Evolutionary conservation across 2,113 vertebrate genomes (phyloP), one percentile per base, ranked within the genome.

Genomic region (Bubo bubo): DNA sequence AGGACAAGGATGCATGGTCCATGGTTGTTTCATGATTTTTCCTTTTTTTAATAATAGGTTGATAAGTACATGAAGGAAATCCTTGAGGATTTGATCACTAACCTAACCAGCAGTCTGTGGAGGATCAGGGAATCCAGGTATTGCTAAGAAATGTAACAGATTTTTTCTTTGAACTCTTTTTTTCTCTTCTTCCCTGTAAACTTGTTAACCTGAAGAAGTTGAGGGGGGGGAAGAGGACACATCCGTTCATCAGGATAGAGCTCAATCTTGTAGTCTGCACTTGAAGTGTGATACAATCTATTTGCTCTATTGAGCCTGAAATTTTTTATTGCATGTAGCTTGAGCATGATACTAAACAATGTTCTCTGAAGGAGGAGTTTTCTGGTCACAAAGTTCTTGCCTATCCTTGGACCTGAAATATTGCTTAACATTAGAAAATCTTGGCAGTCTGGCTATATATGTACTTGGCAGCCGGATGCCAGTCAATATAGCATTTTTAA

Each of bases 61-160:
- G 99, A 99, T 97, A 99, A 99, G 72, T 99, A 99, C 97, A 98
- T 99, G 88, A 99, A 99, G 91, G 99, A 99, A 93, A 99, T 99
- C 96, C 98, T 99, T 94, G 98, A 99, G 82, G 99, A 99, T 97
- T 98, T 99, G 71, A 97, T 99, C 92, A 99, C 98, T 94, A 99
- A 99, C 97, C 97, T 99, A 96, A 99, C 99, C 70, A 99, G 98
- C 97, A 99, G 95, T 94, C 98, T 99, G 95, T 99, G 99, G 99
- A 98, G 99, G 96, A 99, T 99, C 79, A 98, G 99, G 28, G 99
- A 99, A 98, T 99, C 99, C 91, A 99, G 99, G 99, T 99, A 98
- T 50, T 80, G 47, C 62, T 73, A 43, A 37, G 32, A 66, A 90
- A 93, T 91, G 7, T 56, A 62, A 30, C 20, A 56, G 39, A 30